These are phyloP conservation scores for Thumatha senex DNA, from an alignment of 2,888 invertebrate genomes.

Conservation along the genomic window DNA sequence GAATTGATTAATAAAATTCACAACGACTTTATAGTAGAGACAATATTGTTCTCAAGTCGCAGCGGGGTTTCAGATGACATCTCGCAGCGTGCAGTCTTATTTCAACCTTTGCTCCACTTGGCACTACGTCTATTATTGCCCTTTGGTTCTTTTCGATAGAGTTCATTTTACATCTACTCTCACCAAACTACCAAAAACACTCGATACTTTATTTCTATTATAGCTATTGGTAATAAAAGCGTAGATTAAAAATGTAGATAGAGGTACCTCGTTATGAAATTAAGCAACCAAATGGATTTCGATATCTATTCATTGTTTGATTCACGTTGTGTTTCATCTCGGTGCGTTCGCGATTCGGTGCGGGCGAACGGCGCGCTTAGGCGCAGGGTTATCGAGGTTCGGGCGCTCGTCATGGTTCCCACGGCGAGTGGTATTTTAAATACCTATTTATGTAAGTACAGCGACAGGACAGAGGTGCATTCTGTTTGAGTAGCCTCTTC, in stretches of 20 bases:
- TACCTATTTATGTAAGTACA: constrained; percentile 78
- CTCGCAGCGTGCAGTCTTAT: constrained; percentile 78
- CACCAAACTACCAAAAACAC: constrained; percentile 41
- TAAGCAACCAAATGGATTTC: constrained; percentile 75
- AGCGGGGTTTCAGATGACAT: constrained; percentile 79
- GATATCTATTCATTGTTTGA: constrained; percentile 76
- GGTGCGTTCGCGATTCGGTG: constrained; percentile 29
- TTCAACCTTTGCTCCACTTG: constrained; percentile 51
- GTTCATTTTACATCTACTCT: constrained; percentile 26
- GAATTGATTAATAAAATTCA: constrained; percentile 79
- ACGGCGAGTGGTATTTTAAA: constrained; percentile 80
- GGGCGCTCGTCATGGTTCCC: constrained; percentile 78
- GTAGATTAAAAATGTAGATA: constrained; percentile 72
- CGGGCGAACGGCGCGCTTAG: constrained; percentile 50
- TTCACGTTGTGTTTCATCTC: constrained; percentile 52
- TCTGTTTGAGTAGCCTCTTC: constrained; percentile 79
- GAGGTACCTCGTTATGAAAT: constrained; percentile 70
- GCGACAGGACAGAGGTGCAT: constrained; percentile 77
- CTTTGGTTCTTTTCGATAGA: constrained; percentile 20
- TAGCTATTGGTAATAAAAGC: constrained; percentile 74
- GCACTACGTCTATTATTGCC: constrained; percentile 10
- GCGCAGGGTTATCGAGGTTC: constrained; percentile 63
- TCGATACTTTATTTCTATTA: constrained; percentile 63
- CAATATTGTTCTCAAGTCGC: constrained; percentile 80
- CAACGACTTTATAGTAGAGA: constrained; percentile 74